phyloP scores from a whole-genome alignment of 2,888 invertebrate genomes.

The Ctenicera cuprea region DNA sequence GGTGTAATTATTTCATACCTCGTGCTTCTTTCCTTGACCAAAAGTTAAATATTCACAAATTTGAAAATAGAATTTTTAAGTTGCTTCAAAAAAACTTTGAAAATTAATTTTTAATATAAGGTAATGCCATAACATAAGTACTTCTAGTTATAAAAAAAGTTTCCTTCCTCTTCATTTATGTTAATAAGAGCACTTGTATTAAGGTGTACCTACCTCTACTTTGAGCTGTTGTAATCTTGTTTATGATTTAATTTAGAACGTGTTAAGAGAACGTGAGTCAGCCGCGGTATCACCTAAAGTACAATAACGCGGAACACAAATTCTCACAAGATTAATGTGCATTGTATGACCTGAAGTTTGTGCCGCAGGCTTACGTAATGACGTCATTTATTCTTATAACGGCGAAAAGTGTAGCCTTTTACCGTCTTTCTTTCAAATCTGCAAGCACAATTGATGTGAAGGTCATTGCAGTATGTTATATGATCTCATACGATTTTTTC shows the following conservation, averaged over 20 bases:
- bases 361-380: constrained; percentile 15
- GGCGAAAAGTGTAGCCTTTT: constrained; percentile 16
- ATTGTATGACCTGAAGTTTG: constrained; percentile 14
- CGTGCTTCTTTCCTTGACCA: too few relatives aligned
- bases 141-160: too few relatives aligned
- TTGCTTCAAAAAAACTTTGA: too few relatives aligned
- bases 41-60: too few relatives aligned
- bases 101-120: too few relatives aligned
- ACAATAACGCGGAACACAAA: constrained; percentile 35
- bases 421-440: neutral
- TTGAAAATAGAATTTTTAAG: too few relatives aligned
- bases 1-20: too few relatives aligned
- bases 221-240: constrained; percentile 16
- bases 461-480: constrained; percentile 4
- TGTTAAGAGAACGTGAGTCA: constrained; percentile 31
- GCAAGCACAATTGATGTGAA: constrained; percentile 3
- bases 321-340: constrained; percentile 32
- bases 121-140: too few relatives aligned
- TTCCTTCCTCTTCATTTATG: too few relatives aligned
- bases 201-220: too few relatives aligned
- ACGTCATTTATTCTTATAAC: constrained; percentile 26
- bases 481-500: constrained; percentile 19
- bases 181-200: too few relatives aligned
- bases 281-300: constrained; percentile 20
- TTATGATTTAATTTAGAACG: constrained; percentile 25